phyloP scores from a whole-genome alignment of 2,797 vertebrate species.

The Gorsachius magnificus region DNA sequence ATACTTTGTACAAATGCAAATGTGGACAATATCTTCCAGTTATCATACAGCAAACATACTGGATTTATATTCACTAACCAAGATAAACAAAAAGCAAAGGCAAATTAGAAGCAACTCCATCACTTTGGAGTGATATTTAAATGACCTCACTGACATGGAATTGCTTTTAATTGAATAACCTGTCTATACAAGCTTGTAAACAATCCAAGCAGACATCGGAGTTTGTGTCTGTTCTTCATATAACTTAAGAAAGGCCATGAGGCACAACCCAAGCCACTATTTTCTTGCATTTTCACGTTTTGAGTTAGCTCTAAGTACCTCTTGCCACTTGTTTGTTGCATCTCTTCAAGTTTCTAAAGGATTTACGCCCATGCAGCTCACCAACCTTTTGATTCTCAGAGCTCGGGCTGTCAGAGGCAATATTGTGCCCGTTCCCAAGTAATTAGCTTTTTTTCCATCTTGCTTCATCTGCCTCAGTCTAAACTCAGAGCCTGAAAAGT shows the following conservation, averaged over 20 bases:
- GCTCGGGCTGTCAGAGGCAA: accelerated
- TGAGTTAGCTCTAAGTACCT: neutral
- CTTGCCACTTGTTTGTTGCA: neutral
- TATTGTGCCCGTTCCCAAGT: accelerated
- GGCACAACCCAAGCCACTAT: neutral
- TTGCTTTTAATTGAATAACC: neutral
- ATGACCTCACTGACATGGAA: neutral
- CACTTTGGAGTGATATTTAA: neutral
- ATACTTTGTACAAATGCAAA: neutral
- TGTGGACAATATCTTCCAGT: neutral
- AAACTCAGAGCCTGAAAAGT: neutral
- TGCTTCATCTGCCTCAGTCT: neutral
- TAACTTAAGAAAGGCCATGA: neutral
- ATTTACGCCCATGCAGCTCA: neutral
- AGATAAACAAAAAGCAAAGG: neutral
- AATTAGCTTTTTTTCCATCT: neutral
- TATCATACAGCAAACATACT: neutral
- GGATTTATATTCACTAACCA: neutral
- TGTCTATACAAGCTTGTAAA: neutral
- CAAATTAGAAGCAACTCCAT: neutral
- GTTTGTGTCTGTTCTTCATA: neutral
- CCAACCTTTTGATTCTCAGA: neutral
- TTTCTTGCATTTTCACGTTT: neutral
- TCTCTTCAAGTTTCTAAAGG: neutral
- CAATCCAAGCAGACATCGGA: neutral